Evolutionary conservation across 2,888 invertebrate species (phyloP).

Genomic region (Mythimna lalbum): DNA sequence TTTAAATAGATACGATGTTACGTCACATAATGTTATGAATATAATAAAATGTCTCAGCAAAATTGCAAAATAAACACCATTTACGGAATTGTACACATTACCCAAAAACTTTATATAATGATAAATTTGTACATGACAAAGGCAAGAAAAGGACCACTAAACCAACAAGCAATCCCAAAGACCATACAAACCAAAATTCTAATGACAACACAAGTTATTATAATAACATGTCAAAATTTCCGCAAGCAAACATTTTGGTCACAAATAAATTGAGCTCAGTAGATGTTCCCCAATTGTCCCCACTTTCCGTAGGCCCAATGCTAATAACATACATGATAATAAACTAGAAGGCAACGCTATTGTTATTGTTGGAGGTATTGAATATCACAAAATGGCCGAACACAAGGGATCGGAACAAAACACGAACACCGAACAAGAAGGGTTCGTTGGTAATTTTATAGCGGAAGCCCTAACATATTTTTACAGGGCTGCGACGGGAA

Average conservation of each 20-base stretch:
- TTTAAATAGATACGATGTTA: background rate
- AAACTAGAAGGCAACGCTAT: constrained; percentile 70
- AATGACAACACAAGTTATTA: constrained; percentile 45
- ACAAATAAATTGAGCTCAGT: constrained; percentile 52
- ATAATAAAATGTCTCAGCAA: background rate
- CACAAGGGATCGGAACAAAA: constrained; percentile 72
- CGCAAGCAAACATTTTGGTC: constrained; percentile 35
- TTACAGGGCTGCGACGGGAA: constrained; percentile 65
- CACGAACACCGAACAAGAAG: constrained; percentile 68
- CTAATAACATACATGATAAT: constrained; percentile 75
- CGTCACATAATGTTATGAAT: background rate
- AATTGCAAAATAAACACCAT: background rate
- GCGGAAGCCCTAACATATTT: constrained; percentile 76
- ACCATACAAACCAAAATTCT: constrained; percentile 25
- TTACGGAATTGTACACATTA: background rate
- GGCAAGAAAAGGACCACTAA: constrained; percentile 7
- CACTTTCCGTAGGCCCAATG: constrained; percentile 62
- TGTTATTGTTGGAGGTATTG: constrained; percentile 77
- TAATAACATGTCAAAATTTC: constrained; percentile 46
- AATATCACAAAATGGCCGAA: constrained; percentile 76
- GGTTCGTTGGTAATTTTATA: constrained; percentile 75
- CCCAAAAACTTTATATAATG: background rate
- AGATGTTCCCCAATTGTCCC: constrained; percentile 57
- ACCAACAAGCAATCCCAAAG: constrained; percentile 1
- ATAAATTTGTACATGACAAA: constrained; percentile 14